A percentile compares a stretch with the other conserved stretches of the same genome.
These are phyloP conservation scores for Podarcis lilfordi DNA, from an alignment of 2,797 vertebrate species.

Conservation along the genomic window DNA sequence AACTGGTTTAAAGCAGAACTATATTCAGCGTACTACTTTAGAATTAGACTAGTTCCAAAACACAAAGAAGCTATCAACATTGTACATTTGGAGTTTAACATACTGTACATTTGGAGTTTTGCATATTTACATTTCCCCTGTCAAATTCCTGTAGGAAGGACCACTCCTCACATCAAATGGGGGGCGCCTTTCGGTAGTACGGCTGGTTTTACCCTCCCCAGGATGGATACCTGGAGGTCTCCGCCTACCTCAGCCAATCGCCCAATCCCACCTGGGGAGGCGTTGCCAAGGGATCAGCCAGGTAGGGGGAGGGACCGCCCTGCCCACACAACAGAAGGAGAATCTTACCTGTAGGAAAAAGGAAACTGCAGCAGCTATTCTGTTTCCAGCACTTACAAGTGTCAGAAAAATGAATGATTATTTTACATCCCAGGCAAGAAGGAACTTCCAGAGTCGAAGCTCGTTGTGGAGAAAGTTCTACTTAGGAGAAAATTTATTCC, in stretches of 20 bases:
- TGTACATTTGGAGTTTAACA: background rate
- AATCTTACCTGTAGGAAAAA: background rate
- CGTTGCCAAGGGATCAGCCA: too few relatives aligned
- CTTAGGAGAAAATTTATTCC: slow-evolving; percentile 91
- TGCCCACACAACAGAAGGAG: too few relatives aligned
- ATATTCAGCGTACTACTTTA: background rate
- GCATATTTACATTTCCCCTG: background rate
- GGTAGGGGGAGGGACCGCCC: too few relatives aligned
- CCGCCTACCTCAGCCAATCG: too few relatives aligned
- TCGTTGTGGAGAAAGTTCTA: slow-evolving; percentile 90
- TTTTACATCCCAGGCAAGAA: slow-evolving; percentile 85
- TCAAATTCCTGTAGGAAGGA: background rate
- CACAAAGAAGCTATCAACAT: background rate
- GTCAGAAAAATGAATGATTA: background rate
- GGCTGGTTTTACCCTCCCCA: too few relatives aligned
- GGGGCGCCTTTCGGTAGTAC: too few relatives aligned
- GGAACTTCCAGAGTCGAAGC: slow-evolving; percentile 87
- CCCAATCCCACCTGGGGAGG: too few relatives aligned
- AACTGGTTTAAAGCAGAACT: background rate
- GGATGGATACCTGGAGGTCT: too few relatives aligned
- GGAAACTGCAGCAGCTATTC: background rate
- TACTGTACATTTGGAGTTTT: too few relatives aligned
- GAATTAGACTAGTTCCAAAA: background rate
- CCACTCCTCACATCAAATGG: too few relatives aligned
- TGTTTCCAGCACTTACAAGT: background rate